Base-by-base conservation (phyloP, 2,888 invertebrate genomes). In the Linnaemya vulpina region DNA sequence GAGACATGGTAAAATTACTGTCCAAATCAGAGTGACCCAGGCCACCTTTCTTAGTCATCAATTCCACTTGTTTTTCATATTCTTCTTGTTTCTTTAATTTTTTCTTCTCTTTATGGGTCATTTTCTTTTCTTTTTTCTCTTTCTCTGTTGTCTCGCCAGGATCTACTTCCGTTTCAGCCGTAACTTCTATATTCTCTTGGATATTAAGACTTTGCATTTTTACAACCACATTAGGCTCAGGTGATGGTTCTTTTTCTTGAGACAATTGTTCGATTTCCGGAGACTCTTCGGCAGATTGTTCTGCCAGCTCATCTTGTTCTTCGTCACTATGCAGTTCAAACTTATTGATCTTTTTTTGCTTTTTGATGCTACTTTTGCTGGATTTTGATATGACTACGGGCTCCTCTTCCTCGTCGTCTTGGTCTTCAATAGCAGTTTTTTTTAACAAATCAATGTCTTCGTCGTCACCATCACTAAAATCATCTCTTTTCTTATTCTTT, bases 1-100 rank as follows among this genome's bases (percentile, higher is more conserved):
- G 95, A 5, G 99, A 99, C 86, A 99, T 97, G 4, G 99, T 98
- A 91, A 99, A 99, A 92, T 99, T 99, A 49, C 96, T 96, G 81
- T 97, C 98, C 17, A 98, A 93, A 78, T 97, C 97, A 53, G 97
- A 97, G 90, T 97, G 96, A 0, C 97, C 98, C 91, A 96, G 96
- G 0, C 97, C 97, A 22, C 97, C 97, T 91, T 97, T 96, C 91
- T 96, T 96, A 1, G 96, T 95, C 93, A 98, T 93, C 88, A 96
- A 91, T 91, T 98, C 97, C 94, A 98, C 94, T 90, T 97, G 96
- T 89, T 96, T 96, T 90, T 98, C 97, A 92, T 96, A 97, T 90
- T 98, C 97, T 90, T 96, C 95, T 93, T 96, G 95, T 88, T 97
- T 97, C 91, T 98, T 98, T 86, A 97, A 89, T 90, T 97, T 97